Conservation (phyloP, 2,888 invertebrate species). For the Harpalus rufipes region DNA sequence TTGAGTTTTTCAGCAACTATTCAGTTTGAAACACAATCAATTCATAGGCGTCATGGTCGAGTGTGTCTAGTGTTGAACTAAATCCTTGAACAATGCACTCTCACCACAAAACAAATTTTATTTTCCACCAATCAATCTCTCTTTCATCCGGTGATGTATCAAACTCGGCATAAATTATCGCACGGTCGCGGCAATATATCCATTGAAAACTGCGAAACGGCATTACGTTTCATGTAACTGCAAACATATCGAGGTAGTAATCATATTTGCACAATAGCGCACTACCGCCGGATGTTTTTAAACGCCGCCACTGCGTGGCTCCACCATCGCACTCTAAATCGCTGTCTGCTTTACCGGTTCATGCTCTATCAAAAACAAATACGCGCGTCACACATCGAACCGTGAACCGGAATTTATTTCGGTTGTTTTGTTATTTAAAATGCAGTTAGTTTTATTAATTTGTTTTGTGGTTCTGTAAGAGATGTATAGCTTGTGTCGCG, state of each 20-base stretch:
- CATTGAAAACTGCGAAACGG: slow-evolving; percentile 43
- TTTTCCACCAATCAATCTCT: slow-evolving; percentile 52
- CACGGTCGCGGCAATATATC: slow-evolving; percentile 3
- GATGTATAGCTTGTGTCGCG: slow-evolving; percentile 31
- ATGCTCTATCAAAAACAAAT: slow-evolving; percentile 58
- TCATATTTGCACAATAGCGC: slow-evolving; percentile 42
- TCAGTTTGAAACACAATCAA: neutral
- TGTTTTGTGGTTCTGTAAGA: slow-evolving; percentile 41
- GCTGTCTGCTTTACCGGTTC: slow-evolving; percentile 44
- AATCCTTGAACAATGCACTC: slow-evolving; percentile 25
- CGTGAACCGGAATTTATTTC: slow-evolving; percentile 54
- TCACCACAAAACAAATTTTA: slow-evolving; percentile 43
- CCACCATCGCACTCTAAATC: slow-evolving; percentile 38
- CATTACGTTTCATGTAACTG: slow-evolving; percentile 44
- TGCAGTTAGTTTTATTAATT: slow-evolving; percentile 57
- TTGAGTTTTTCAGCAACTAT: neutral
- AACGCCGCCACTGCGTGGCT: slow-evolving; percentile 25
- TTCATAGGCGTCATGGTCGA: slow-evolving; percentile 1
- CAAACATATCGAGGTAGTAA: slow-evolving; percentile 44
- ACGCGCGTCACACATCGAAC: slow-evolving; percentile 53
- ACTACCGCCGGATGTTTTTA: slow-evolving; percentile 57
- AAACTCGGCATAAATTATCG: slow-evolving; percentile 47
- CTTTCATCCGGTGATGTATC: slow-evolving; percentile 46
- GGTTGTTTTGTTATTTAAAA: slow-evolving; percentile 57
- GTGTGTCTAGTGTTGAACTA: slow-evolving; percentile 11